Evolutionary conservation across 2,888 invertebrate species (phyloP).

Genomic region (Callinectes sapidus): DNA sequence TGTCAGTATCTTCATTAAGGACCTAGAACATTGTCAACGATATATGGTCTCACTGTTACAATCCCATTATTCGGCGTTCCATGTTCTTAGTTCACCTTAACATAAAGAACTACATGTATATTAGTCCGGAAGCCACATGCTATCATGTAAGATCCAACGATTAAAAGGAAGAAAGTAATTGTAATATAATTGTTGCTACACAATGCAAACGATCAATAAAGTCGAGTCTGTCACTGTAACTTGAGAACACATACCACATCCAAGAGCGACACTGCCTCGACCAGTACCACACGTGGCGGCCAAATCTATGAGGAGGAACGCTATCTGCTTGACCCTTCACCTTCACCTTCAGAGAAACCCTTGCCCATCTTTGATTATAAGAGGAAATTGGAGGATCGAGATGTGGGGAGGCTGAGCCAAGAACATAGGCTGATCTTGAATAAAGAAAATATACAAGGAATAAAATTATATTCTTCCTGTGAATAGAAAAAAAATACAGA

Average conservation of each 20-base stretch:
- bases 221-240: not conserved
- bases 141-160: not conserved
- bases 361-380: not conserved
- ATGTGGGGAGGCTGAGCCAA: not conserved
- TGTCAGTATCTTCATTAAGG: too few species aligned
- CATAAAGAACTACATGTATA: not conserved
- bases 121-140: not conserved
- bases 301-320: slow-evolving; percentile 3
- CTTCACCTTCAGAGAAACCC: slow-evolving; percentile 1
- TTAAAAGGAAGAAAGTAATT: not conserved
- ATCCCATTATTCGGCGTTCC: too few species aligned
- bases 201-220: not conserved
- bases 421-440: not conserved
- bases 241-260: not conserved
- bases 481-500: not conserved
- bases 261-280: slow-evolving; percentile 22
- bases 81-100: not conserved
- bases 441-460: not conserved
- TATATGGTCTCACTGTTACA: too few species aligned
- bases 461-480: not conserved
- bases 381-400: not conserved
- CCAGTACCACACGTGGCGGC: not conserved
- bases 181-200: not conserved
- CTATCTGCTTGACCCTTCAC: not conserved
- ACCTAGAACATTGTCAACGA: too few species aligned